Evolutionary conservation across 1,140 invertebrate species (phyloP).

Genomic region (Diachasma alloeum): DNA sequence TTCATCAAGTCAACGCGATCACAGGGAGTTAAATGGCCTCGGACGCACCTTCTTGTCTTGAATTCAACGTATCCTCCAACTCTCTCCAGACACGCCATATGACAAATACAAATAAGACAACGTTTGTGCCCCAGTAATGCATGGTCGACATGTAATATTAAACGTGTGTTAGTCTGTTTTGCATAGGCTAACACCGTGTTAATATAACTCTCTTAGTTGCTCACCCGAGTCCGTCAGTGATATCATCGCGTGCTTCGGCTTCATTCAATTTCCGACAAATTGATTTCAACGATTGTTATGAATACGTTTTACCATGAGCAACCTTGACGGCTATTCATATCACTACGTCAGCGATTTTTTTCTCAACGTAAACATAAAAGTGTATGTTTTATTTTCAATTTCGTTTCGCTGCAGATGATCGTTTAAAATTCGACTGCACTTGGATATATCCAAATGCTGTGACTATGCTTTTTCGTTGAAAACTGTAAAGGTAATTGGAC

Average conservation of each 20-base stretch:
- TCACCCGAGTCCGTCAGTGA: slow-evolving; percentile 35
- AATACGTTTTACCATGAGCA: not conserved
- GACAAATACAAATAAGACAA: slow-evolving; percentile 11
- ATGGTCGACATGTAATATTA: not conserved
- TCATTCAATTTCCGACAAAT: slow-evolving; percentile 38
- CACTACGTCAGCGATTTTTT: not conserved
- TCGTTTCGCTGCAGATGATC: not conserved
- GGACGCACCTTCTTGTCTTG: slow-evolving; percentile 4
- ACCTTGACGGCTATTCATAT: not conserved
- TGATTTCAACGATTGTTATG: slow-evolving; percentile 35
- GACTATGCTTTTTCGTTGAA: too few relatives aligned
- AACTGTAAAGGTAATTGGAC: too few relatives aligned
- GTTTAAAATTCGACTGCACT: not conserved
- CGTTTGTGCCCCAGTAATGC: not conserved
- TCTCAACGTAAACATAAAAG: not conserved
- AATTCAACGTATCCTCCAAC: not conserved
- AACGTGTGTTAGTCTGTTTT: not conserved
- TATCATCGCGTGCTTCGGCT: slow-evolving; percentile 33
- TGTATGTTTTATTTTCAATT: not conserved
- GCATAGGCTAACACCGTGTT: not conserved
- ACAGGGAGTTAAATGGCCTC: not conserved
- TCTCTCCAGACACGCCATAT: not conserved
- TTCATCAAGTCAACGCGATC: not conserved
- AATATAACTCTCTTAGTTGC: not conserved
- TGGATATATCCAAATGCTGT: not conserved